phyloP scores from a whole-genome alignment of 2,888 invertebrate genomes.

The Choreutis nemorana region DNA sequence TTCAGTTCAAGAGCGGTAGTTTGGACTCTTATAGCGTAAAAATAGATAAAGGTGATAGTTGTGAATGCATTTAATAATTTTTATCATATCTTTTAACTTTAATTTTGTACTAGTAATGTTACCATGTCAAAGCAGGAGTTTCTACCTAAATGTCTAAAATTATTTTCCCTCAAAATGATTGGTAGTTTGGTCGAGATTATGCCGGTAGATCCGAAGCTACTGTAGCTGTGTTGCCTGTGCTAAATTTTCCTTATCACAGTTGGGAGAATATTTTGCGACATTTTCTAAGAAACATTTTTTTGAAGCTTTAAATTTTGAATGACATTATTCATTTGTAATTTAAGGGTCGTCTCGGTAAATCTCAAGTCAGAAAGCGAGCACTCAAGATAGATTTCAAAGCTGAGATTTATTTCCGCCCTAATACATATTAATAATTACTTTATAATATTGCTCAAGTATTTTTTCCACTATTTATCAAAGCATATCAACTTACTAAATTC shows the following conservation, averaged over 20 bases:
- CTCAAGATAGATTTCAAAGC: too few relatives aligned
- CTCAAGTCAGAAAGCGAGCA: too few relatives aligned
- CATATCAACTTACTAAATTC: too few relatives aligned
- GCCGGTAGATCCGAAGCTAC: conserved; percentile 40
- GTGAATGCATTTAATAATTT: conserved; percentile 29
- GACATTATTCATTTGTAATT: not conserved
- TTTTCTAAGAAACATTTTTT: conserved; percentile 15
- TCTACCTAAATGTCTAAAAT: conserved; percentile 19
- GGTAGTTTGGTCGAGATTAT: conserved; percentile 27
- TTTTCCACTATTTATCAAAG: too few relatives aligned
- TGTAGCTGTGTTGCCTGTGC: conserved; percentile 32
- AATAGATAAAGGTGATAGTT: conserved; percentile 23
- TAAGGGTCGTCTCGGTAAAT: too few relatives aligned
- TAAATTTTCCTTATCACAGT: conserved; percentile 27
- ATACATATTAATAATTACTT: too few relatives aligned
- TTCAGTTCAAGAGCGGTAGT: conserved; percentile 1
- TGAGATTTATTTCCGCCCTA: too few relatives aligned
- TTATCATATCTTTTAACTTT: conserved; percentile 16
- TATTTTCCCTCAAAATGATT: conserved; percentile 15
- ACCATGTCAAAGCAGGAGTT: conserved; percentile 19
- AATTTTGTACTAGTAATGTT: conserved; percentile 11
- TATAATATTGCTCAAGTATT: conserved; percentile 27
- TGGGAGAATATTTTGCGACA: conserved; percentile 12
- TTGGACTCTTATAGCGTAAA: conserved; percentile 10
- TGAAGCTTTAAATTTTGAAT: conserved; percentile 19